A percentile compares a stretch with the other conserved stretches of the same genome.
These are phyloP conservation scores for Oxycera nigricornis DNA, from an alignment of 2,888 invertebrate species.

Conservation along the genomic window DNA sequence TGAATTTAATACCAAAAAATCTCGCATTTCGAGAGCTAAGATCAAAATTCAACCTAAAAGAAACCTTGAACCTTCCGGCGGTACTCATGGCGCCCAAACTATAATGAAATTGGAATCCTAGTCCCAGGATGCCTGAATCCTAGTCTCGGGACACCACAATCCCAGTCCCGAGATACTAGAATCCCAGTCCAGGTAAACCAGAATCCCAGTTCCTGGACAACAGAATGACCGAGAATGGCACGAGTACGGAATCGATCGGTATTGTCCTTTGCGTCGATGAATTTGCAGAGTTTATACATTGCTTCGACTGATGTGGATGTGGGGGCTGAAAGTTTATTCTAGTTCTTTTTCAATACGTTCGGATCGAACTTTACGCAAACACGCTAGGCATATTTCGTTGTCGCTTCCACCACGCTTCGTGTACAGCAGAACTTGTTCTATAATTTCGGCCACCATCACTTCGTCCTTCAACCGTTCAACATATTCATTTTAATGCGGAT, in stretches of 20 bases:
- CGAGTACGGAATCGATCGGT: conserved; percentile 93
- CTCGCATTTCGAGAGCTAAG: no score
- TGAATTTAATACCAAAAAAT: no score
- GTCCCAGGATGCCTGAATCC: no score
- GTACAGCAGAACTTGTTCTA: conserved; percentile 84
- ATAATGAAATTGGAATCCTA: no score
- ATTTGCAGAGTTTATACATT: conserved; percentile 95
- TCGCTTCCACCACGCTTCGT: conserved; percentile 77
- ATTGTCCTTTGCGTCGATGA: conserved; percentile 91
- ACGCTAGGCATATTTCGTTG: conserved; percentile 91
- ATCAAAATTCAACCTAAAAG: no score
- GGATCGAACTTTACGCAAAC: conserved; percentile 91
- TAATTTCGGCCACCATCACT: conserved; percentile 84
- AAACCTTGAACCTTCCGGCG: no score
- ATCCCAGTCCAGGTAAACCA: no score
- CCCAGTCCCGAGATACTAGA: no score
- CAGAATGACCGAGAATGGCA: conserved; percentile 95
- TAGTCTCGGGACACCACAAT: no score
- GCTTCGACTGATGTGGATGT: conserved; percentile 80
- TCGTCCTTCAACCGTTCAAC: conserved; percentile 95
- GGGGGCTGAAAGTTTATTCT: conserved; percentile 69
- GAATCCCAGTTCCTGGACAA: no score
- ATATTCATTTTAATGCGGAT: conserved; percentile 97
- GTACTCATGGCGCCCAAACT: no score
- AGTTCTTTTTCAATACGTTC: conserved; percentile 77